Conservation (phyloP, 2,797 vertebrate species). For the Neopelma chrysocephalum region DNA sequence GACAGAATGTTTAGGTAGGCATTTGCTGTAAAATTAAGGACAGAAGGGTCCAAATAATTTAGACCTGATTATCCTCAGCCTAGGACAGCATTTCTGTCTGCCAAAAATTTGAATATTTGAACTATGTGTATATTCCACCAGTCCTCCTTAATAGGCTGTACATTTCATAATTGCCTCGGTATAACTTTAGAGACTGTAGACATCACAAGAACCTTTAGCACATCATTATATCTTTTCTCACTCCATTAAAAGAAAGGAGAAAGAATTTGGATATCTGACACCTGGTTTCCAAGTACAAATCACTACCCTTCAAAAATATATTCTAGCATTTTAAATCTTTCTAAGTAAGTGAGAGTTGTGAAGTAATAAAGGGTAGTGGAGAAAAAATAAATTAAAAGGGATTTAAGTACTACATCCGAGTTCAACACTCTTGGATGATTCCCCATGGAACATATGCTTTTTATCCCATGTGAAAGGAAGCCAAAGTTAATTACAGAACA, state of each 20-base stretch:
- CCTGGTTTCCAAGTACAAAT: neutral
- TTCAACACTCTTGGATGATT: slow-evolving; percentile 34
- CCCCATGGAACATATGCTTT: neutral
- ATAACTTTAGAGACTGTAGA: neutral
- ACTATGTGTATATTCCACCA: neutral
- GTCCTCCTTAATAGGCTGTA: neutral
- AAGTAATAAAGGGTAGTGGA: neutral
- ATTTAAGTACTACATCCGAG: slow-evolving; percentile 17
- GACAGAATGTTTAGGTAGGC: neutral
- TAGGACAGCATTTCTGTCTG: neutral
- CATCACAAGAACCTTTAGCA: slow-evolving; percentile 7
- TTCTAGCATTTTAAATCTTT: slow-evolving; percentile 5
- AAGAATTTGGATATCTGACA: slow-evolving; percentile 15
- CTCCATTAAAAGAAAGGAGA: slow-evolving; percentile 12
- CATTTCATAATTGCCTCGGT: neutral
- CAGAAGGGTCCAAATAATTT: neutral
- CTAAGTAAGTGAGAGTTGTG: neutral
- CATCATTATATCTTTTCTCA: slow-evolving; percentile 11
- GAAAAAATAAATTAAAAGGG: slow-evolving; percentile 38
- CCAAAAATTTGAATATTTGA: neutral
- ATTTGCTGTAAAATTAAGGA: neutral
- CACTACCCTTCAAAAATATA: slow-evolving; percentile 20
- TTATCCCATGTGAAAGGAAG: slow-evolving; percentile 40
- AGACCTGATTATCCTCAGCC: neutral
- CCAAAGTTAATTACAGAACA: slow-evolving; percentile 47